Evolutionary conservation across 2,797 vertebrate species (phyloP).

Genomic region (Malacoraja senta): DNA sequence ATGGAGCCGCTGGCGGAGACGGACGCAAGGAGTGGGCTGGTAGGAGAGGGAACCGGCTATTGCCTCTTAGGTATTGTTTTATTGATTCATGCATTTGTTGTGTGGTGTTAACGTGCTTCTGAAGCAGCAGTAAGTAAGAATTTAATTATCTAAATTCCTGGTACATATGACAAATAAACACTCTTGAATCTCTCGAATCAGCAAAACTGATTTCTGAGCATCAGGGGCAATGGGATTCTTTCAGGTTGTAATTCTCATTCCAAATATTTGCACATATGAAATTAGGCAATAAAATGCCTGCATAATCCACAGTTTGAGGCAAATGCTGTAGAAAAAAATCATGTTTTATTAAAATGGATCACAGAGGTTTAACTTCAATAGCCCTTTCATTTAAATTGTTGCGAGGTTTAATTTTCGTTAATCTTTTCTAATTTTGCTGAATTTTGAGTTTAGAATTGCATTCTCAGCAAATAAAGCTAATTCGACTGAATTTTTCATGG

Average conservation of each 20-base stretch:
- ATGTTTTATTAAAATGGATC: neutral
- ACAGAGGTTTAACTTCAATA: neutral
- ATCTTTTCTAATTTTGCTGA: neutral
- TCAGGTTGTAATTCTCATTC: neutral
- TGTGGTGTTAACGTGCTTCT: no score
- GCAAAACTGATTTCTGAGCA: neutral
- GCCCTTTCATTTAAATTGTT: neutral
- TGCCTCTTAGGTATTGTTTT: no score
- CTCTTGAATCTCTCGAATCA: neutral
- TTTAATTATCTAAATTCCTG: no score
- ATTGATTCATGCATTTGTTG: no score
- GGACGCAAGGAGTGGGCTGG: no score
- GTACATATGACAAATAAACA: no score
- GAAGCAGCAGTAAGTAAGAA: no score
- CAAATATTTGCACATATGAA: neutral
- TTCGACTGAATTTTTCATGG: neutral
- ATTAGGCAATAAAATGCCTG: neutral
- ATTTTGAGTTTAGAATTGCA: neutral
- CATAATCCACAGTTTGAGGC: neutral
- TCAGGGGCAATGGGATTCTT: neutral
- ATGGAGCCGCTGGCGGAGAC: no score
- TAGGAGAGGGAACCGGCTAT: no score
- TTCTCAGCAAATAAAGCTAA: slow-evolving; percentile 1
- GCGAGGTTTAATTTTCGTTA: neutral
- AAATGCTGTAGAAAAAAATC: neutral